phyloP scores from a whole-genome alignment of 2,113 vertebrate genomes.

The Catharus fuscescens region DNA sequence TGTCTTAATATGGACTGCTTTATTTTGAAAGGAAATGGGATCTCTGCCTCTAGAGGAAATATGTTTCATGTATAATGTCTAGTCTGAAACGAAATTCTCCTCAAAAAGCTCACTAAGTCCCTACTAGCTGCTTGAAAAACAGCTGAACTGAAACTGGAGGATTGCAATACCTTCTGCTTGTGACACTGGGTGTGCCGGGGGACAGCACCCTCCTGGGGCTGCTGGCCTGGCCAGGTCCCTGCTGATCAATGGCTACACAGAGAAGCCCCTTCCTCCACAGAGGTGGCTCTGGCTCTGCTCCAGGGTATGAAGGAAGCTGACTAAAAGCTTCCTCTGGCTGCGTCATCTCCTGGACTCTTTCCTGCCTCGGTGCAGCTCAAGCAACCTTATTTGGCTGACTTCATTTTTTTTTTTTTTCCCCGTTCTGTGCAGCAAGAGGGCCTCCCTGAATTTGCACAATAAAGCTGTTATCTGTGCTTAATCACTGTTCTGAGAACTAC shows the following conservation, averaged over 20 bases:
- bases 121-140: not conserved
- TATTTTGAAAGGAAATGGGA: slow-evolving; percentile 34
- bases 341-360: slow-evolving; percentile 90
- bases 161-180: not conserved
- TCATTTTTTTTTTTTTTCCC: not conserved
- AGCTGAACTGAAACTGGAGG: not conserved
- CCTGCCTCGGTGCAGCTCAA: slow-evolving; percentile 72
- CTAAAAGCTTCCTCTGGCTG: slow-evolving; percentile 87
- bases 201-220: not conserved
- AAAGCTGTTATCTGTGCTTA: slow-evolving; percentile 64
- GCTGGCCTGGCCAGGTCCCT: not conserved
- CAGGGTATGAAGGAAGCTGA: slow-evolving; percentile 85
- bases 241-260: not conserved
- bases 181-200: not conserved
- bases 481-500: slow-evolving; percentile 44
- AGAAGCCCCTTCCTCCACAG: slow-evolving; percentile 42
- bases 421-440: not conserved
- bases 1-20: slow-evolving; percentile 42
- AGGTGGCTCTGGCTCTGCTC: slow-evolving; percentile 72
- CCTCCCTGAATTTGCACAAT: slow-evolving; percentile 57
- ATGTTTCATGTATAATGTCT: not conserved
- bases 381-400: slow-evolving; percentile 92
- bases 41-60: slow-evolving; percentile 35
- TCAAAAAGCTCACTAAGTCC: not conserved
- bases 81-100: not conserved